Base-by-base conservation (phyloP, 2,113 vertebrate genomes). In the Clupea harengus region DNA sequence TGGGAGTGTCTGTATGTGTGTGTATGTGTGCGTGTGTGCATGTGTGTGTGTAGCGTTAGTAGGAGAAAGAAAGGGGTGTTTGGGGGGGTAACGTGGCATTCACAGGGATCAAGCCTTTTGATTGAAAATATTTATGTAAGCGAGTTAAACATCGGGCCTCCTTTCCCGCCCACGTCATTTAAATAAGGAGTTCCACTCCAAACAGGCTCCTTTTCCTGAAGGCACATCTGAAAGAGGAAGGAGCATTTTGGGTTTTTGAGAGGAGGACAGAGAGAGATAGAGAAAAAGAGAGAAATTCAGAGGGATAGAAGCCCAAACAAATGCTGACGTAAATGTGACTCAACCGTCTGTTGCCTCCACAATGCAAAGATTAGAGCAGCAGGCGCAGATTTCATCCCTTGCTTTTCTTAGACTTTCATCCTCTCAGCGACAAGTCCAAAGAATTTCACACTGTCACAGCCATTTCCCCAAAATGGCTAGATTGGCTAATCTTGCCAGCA, bases 71-170 rank as follows among this genome's bases (percentile, higher is more conserved):
- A 45, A 11, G 45, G 22, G 49, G 57, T 25, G n/a, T 64, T 25
- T 22, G 20, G 20, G 84, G 54, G 18, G 11, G 32, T 89, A 86
- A 85, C 90, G 89, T 91, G 90, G 89, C 91, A 89, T 93, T 94
- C 88, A 87, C 25, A 87, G 90, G 93, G 94, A 93, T 96, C 94
- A 94, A 91, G 89, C 87, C 86, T 50, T 91, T 93, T 90, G 90
- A 94, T 93, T 91, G 92, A 92, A 95, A 95, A 95, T 94, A 96
- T 95, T 95, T 95, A 95, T 93, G 91, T 92, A 94, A 95, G 92
- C 91, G 91, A 94, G 95, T 95, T 91, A 94, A 94, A 93, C 90
- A 90, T 91, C 91, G 92, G 13, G 91, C 88, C 91, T 90, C 88
- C 85, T 91, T 91, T 93, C 90, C 93, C 91, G 86, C 94, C 94